Percentiles rank a stretch among this genome's conserved stretches.
Evolutionary conservation across 2,888 invertebrate genomes (phyloP).

Genomic region (Minunthozetes semirufus): DNA sequence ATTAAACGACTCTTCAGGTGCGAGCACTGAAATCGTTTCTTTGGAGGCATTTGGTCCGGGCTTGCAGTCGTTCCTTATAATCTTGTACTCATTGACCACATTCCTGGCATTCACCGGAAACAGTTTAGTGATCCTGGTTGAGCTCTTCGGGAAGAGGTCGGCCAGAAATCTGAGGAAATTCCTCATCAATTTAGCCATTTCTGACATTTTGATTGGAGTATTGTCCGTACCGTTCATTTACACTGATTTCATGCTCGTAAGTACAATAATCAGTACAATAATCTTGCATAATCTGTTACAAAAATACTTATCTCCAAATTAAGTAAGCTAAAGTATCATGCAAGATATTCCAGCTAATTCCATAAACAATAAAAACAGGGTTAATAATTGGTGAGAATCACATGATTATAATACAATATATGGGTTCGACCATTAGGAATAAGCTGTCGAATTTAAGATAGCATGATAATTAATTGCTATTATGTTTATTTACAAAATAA

Average conservation of each 20-base stretch:
- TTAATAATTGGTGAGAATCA: too few relatives aligned
- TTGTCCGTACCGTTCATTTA: constrained; percentile 34
- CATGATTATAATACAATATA: too few relatives aligned
- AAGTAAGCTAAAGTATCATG: too few relatives aligned
- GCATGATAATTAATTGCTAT: too few relatives aligned
- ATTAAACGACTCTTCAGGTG: constrained; percentile 18
- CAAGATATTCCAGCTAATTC: too few relatives aligned
- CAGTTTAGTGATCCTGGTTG: constrained; percentile 33
- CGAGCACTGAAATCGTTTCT: background rate
- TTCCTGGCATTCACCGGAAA: constrained; percentile 36
- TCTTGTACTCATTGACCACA: constrained; percentile 29
- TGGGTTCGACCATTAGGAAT: background rate
- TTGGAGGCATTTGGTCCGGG: constrained; percentile 32
- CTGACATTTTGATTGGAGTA: constrained; percentile 33
- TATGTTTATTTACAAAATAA: too few relatives aligned
- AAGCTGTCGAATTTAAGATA: constrained; percentile 1
- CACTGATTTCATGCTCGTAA: constrained; percentile 32
- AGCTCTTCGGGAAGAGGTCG: constrained; percentile 32
- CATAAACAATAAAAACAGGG: too few relatives aligned
- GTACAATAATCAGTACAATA: background rate
- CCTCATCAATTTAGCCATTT: constrained; percentile 36
- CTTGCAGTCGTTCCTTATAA: constrained; percentile 26
- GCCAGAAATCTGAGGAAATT: constrained; percentile 35
- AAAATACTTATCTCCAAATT: too few relatives aligned
- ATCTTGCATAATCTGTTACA: too few relatives aligned